Evolutionary conservation across 2,797 vertebrate species (phyloP), one percentile per base, ranked within the genome.

Genomic region (Cirrhinus molitorella): DNA sequence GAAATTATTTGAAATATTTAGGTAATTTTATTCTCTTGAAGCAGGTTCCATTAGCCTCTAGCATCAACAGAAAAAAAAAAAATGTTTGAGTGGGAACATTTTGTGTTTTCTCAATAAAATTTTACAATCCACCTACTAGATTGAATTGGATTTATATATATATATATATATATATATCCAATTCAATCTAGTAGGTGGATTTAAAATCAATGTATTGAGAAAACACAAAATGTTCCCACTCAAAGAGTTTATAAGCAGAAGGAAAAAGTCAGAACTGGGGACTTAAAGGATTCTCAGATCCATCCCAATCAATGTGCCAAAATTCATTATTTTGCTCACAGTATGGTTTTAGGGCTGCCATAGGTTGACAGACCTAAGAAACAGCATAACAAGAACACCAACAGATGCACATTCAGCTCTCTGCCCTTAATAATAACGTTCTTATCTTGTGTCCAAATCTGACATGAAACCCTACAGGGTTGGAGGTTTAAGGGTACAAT

Each of bases 381-480:
- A 21, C 53, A n/a, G 25, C 12, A 31, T 21, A 37, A n/a, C 37
- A 61, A 31, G 40, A 49, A 34, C 31, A 25, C 47, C 31, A 68
- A 23, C 45, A 23, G 28, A 51, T 37, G 17, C 61, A 37, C 37
- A 37, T 57, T 3, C 17, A 2, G n/a, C 16, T 57, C 55, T 23
- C 5, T 1, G 23, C 16, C 37, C n/a, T 55, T 16, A 23, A 65
- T 57, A 67, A 70, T 40, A 47, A 80, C 19, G 0, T n/a, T 8
- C 53, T 80, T 28, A 81, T 37, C 12, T 16, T 8, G 68, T 49
- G 53, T 81, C 55, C 34, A 49, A 81, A 61, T 81, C 23, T 61
- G 55, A 81, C 79, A 61, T n/a, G 13, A 61, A 45, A 25, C 67
- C 66, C 67, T 47, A 14, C 53, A 72, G 55, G 65, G 49, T 55